These are phyloP conservation scores for Champsocephalus gunnari DNA, from an alignment of 2,797 vertebrate genomes.

Conservation along the genomic window DNA sequence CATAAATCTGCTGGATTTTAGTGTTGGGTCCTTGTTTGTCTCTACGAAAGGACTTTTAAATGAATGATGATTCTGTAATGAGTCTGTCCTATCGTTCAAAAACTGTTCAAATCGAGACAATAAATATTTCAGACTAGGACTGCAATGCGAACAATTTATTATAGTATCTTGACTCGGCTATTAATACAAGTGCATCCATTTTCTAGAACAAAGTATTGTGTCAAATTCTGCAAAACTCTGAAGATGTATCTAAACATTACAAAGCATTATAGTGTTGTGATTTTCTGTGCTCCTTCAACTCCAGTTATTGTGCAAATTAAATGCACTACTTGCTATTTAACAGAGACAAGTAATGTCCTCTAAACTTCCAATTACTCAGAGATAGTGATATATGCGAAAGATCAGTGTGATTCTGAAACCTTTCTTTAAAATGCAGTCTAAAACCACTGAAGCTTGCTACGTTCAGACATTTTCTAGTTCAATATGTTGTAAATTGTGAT, in stretches of 20 bases:
- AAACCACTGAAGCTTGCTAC: conserved; percentile 56
- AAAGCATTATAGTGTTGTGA: conserved; percentile 49
- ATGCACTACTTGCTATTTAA: conserved; percentile 23
- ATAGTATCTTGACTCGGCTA: conserved; percentile 26
- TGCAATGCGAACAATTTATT: conserved; percentile 34
- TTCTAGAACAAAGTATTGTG: conserved; percentile 41
- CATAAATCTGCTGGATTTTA: conserved; percentile 32
- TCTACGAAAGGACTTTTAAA: conserved; percentile 27
- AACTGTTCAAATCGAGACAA: conserved; percentile 38
- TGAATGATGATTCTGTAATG: conserved; percentile 28
- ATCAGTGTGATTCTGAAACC: conserved; percentile 42
- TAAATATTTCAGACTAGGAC: conserved; percentile 37
- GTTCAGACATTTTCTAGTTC: conserved; percentile 52
- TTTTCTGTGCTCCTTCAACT: conserved; percentile 46
- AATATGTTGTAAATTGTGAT: conserved; percentile 42
- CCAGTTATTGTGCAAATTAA: conserved; percentile 57
- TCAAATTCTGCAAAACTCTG: conserved; percentile 29
- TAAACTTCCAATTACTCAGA: conserved; percentile 41
- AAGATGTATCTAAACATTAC: conserved; percentile 35
- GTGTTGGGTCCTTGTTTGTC: conserved; percentile 24
- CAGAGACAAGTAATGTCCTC: conserved; percentile 31
- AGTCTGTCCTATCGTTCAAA: conserved; percentile 34
- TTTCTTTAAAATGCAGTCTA: conserved; percentile 46
- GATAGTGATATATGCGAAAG: conserved; percentile 35
- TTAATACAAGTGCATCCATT: conserved; percentile 27